phyloP scores from a whole-genome alignment of 2,113 vertebrate genomes.

The Mirounga angustirostris region DNA sequence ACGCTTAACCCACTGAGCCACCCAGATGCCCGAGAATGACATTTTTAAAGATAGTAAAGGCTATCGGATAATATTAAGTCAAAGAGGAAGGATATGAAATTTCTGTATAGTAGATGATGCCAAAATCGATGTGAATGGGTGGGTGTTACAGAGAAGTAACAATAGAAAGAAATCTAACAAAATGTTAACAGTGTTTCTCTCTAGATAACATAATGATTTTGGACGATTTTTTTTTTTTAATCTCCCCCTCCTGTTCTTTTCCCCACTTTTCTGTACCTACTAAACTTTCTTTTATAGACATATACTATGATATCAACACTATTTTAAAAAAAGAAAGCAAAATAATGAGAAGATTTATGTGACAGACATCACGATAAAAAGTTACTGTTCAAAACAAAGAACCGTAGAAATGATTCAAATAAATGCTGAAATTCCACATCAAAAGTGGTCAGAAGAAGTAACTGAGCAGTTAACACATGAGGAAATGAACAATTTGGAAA shows the following conservation, averaged over 20 bases:
- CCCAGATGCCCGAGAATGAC: not conserved
- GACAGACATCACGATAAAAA: not conserved
- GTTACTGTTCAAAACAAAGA: not conserved
- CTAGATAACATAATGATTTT: slow-evolving; percentile 40
- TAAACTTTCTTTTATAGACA: not conserved
- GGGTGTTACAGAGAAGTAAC: not conserved
- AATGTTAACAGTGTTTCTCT: not conserved
- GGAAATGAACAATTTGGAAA: not conserved
- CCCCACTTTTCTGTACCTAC: not conserved
- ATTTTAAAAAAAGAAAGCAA: slow-evolving; percentile 47
- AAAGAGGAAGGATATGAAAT: not conserved
- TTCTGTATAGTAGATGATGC: not conserved
- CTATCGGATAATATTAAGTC: not conserved
- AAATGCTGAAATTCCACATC: not conserved
- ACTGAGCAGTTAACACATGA: not conserved
- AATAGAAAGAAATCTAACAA: not conserved
- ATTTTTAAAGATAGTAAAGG: not conserved
- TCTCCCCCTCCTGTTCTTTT: not conserved
- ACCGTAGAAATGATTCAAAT: not conserved
- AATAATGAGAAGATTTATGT: not conserved
- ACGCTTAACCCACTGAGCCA: not conserved
- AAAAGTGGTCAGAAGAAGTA: not conserved
- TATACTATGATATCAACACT: not conserved
- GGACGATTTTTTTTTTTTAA: not conserved
- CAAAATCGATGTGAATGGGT: not conserved